Conservation (phyloP, 1,140 invertebrate species). For the Panulirus ornatus region DNA sequence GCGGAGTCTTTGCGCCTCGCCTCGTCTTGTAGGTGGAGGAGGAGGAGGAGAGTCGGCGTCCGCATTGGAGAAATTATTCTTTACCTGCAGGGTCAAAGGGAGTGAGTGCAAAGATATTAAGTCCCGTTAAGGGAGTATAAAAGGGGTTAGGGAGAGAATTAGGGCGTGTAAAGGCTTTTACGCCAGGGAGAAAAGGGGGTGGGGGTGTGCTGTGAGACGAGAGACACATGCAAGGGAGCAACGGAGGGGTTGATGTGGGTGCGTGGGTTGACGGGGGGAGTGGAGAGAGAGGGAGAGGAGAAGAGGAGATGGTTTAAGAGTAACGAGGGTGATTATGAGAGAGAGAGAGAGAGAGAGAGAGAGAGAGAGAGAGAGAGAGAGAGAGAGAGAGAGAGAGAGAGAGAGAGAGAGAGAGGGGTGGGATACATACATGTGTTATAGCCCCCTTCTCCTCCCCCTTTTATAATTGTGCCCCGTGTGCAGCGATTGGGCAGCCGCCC, state of each 20-base stretch:
- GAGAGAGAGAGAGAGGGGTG: not conserved
- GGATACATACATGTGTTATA: not conserved
- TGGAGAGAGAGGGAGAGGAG: not conserved
- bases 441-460: conserved; percentile 31
- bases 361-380: not conserved
- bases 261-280: not conserved
- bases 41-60: too few species aligned
- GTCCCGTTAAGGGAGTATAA: too few species aligned
- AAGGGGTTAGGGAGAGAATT: not conserved
- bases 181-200: not conserved
- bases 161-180: not conserved
- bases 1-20: too few species aligned
- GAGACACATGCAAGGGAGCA: not conserved
- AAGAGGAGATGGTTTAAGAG: not conserved
- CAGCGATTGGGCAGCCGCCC: conserved; percentile 36
- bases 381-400: not conserved
- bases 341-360: conserved; percentile 16
- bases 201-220: not conserved
- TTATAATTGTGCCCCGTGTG: conserved; percentile 48
- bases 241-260: conserved; percentile 9
- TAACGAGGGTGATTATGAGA: not conserved
- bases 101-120: too few species aligned
- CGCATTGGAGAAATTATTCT: too few species aligned
- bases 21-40: too few species aligned
- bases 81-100: too few species aligned